A percentile compares a stretch with the other conserved stretches of the same genome.
Evolutionary conservation across 2,888 invertebrate genomes (phyloP).

Genomic region (Synergus laeviventris): DNA sequence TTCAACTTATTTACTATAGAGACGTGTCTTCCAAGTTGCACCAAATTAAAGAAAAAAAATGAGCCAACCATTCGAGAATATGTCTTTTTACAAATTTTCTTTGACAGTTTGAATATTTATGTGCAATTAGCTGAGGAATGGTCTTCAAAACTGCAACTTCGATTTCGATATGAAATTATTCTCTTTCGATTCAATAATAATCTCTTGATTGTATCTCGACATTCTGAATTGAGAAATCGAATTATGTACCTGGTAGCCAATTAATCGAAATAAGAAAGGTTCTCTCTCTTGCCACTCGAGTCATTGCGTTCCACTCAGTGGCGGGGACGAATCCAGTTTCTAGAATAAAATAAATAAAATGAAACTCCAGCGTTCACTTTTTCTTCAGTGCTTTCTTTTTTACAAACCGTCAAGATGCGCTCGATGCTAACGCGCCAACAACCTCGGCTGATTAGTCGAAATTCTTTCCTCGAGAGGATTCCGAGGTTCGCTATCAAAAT

Average conservation of each 20-base stretch:
- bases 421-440: conserved; percentile 22
- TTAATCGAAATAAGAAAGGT: conserved; percentile 35
- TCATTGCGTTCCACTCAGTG: conserved; percentile 27
- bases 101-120: not conserved
- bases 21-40: not conserved
- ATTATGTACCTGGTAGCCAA: conserved; percentile 28
- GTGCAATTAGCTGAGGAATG: not conserved
- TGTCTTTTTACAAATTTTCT: too few species aligned
- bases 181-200: not conserved
- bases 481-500: conserved; percentile 16
- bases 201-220: conserved; percentile 22
- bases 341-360: conserved; percentile 27
- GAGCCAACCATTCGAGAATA: conserved; percentile 1
- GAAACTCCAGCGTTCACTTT: conserved; percentile 21
- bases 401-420: conserved; percentile 22
- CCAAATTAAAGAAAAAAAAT: not conserved
- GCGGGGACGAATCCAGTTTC: conserved; percentile 33
- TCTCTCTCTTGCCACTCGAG: conserved; percentile 1
- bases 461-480: conserved; percentile 30
- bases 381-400: conserved; percentile 13
- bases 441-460: conserved; percentile 28
- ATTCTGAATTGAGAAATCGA: conserved; percentile 34
- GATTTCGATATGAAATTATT: conserved; percentile 15
- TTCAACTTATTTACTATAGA: conserved; percentile 6
- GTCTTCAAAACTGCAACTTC: not conserved